A percentile compares a stretch with the other conserved stretches of the same genome.
Conservation (phyloP, 2,797 vertebrate species). For the Tragopan temminckii region DNA sequence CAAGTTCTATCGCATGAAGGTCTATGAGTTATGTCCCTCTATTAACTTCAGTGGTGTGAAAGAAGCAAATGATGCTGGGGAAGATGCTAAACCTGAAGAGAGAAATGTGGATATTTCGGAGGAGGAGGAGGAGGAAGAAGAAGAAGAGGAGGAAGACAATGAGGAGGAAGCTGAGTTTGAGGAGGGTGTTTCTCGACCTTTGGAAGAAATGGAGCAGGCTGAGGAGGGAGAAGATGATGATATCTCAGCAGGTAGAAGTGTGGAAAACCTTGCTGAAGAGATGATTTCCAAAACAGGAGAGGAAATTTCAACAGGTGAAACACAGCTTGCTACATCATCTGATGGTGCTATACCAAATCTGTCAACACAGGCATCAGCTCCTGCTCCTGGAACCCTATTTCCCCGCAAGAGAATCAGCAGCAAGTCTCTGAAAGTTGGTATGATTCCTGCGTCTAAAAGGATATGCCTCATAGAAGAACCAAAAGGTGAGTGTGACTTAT, state of each 20-base stretch:
- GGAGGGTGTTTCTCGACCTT: slow-evolving; percentile 38
- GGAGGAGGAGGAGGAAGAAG: slow-evolving; percentile 40
- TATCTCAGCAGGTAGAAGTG: slow-evolving; percentile 56
- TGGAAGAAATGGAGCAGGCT: slow-evolving; percentile 55
- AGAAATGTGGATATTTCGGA: slow-evolving; percentile 4
- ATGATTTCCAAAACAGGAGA: slow-evolving; percentile 20
- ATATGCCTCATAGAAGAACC: slow-evolving; percentile 85
- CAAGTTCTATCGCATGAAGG: slow-evolving; percentile 82
- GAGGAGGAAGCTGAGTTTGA: slow-evolving; percentile 55
- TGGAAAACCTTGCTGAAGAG: slow-evolving; percentile 32
- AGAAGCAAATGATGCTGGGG: not conserved
- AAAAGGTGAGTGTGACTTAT: slow-evolving; percentile 69
- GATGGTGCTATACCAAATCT: slow-evolving; percentile 20
- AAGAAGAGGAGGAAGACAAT: slow-evolving; percentile 31
- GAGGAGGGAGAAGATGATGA: slow-evolving; percentile 70
- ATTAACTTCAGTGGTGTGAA: slow-evolving; percentile 69
- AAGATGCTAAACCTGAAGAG: not conserved
- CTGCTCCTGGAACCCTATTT: slow-evolving; percentile 60
- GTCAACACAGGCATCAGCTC: slow-evolving; percentile 56
- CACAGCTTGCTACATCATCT: not conserved
- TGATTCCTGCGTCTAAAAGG: slow-evolving; percentile 83
- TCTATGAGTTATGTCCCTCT: slow-evolving; percentile 78
- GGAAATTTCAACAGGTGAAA: not conserved
- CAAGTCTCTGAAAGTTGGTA: slow-evolving; percentile 83
- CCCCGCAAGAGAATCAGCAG: slow-evolving; percentile 82